Evolutionary conservation across 2,888 invertebrate species (phyloP), one percentile per base, ranked within the genome.

Genomic region (Galerucella calmariensis): DNA sequence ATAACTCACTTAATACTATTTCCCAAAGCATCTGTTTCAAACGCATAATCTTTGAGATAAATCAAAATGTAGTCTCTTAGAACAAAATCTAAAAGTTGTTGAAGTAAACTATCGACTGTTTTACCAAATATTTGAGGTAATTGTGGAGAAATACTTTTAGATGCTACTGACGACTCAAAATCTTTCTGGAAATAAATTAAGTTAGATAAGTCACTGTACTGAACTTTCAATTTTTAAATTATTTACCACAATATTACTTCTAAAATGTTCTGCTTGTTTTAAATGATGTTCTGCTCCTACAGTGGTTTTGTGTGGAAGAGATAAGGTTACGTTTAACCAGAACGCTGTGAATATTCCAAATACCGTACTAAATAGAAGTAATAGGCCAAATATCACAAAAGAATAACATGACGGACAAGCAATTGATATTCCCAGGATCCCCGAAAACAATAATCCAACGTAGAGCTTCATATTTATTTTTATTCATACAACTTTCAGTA

Each of bases 51-150:
- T 67, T 90, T 91, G 63, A 96, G 88, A 94, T 95, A 96, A 69
- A 90, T 89, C 41, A 92, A 88, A 75, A 97, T 90, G 88, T 94
- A 96, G 86, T 97, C 96, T 82, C 94, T 89, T 59, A 95, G 89
- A 53, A 93, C 88, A 85, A 94, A 91, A 85, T 96, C 95, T 79
- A 96, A 90, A 58, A 97, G 89, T 85, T 95, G 94, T 83, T 96
- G 95, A 41, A 97, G 87, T 79, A 95, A 92, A 81, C 93, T 92
- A 84, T 97, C 97, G 53, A 97, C 94, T 74, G 94, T 94, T 78
- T 94, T 91, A 59, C 95, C 94, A 87, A 95, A 94, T 83, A 95
- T 91, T n/a, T 94, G 88, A n/a, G 94, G 93, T 80, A 94, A 89
- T 86, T 93, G 92, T 61, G 81, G 81, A 74, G 83, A 83, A 35